Base-by-base conservation (phyloP, 2,888 invertebrate genomes). In the Hirtodrosophila trivittata region DNA sequence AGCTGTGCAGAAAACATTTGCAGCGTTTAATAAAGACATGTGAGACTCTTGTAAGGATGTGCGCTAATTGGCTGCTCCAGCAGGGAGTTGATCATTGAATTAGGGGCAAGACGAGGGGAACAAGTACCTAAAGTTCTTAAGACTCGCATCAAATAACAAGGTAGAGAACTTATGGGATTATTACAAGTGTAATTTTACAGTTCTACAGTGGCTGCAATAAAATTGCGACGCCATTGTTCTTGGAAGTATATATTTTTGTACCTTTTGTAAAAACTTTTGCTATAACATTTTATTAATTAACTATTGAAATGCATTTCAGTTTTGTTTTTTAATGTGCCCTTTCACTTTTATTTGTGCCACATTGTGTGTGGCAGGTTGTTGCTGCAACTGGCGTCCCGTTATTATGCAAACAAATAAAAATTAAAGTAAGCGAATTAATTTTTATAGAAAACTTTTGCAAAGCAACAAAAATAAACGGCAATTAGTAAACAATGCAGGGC, bases 1-100 rank as follows among this genome's bases (percentile, higher is more conserved):
- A 75, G 72, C 68, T 80, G 80, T 59, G 57, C 62, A 63, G 83
- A 75, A 84, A 86, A 21, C 18, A 21, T 21, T 67, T 64, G 82
- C 75, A 75, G 47, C 84, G 86, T 81, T 86, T 83, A 80, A 81
- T 86, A 84, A 70, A 86, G 73, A 81, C 81, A 86, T 76, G 67
- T n/a, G 46, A 69, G 69, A 69, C 52, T 66, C 64, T 56, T 65
- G 59, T 55, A 59, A 80, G 62, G 68, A 75, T 49, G 49, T 45
- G 64, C 65, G 69, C 80, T 86, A 86, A 80, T 80, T 80, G 80
- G 81, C 75, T 62, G 58, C 33, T 52, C 57, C 16, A 28, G 10
- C 6, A 18, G 21, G 28, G 14, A 13, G 12, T 13, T 37, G 49
- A 51, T 55, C 16, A 73, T 74, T 50, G 33, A 56, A 52, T 67